phyloP scores from a whole-genome alignment of 2,113 vertebrate species.

The Strix uralensis region DNA sequence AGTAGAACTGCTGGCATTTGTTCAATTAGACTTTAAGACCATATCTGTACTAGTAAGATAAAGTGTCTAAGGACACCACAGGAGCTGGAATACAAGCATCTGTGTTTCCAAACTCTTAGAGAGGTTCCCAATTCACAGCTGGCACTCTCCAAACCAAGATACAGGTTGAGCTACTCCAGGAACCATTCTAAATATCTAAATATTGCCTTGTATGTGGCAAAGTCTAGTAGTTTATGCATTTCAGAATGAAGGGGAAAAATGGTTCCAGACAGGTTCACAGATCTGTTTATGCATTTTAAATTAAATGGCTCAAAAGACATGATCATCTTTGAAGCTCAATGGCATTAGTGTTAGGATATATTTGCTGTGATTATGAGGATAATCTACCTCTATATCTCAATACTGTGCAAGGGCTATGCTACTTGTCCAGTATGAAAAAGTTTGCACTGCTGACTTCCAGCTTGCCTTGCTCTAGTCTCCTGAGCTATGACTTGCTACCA shows the following conservation, averaged over 20 bases:
- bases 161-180: not conserved
- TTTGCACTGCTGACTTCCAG: not conserved
- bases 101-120: not conserved
- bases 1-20: not conserved
- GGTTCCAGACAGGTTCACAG: not conserved
- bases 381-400: not conserved
- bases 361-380: not conserved
- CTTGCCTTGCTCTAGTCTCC: not conserved
- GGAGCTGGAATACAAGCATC: not conserved
- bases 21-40: not conserved
- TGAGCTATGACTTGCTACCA: not conserved
- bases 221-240: not conserved
- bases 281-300: not conserved
- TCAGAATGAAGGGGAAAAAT: not conserved
- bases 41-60: not conserved
- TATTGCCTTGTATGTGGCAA: not conserved
- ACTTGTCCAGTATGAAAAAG: not conserved
- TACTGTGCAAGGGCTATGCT: not conserved
- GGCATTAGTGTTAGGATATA: not conserved
- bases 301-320: not conserved
- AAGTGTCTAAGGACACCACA: not conserved
- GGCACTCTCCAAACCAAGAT: not conserved
- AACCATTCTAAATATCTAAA: not conserved
- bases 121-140: not conserved
- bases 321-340: not conserved